A percentile compares a stretch with the other conserved stretches of the same genome.
phyloP scores from a whole-genome alignment of 2,113 vertebrate species.

The Tachysurus vachellii region DNA sequence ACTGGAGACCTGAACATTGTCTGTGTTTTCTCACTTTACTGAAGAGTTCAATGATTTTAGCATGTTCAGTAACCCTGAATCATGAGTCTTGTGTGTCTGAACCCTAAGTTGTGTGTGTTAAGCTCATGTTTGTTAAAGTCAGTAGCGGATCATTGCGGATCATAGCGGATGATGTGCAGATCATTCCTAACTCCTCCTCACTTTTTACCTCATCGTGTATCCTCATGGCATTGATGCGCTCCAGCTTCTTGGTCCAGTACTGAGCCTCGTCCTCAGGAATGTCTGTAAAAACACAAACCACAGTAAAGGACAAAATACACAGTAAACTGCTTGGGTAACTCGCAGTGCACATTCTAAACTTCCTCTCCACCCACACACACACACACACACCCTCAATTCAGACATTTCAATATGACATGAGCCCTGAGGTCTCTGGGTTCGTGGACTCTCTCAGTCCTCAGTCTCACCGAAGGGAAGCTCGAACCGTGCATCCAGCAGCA shows the following conservation, averaged over 20 bases:
- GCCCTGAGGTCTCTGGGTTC: conserved; percentile 6
- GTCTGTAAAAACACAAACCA: conserved; percentile 72
- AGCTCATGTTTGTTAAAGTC: neutral
- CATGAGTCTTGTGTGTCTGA: neutral
- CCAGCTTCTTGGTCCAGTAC: conserved; percentile 93
- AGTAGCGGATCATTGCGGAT: neutral
- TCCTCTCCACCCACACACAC: conserved; percentile 7
- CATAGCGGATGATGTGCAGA: neutral
- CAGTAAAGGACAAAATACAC: neutral
- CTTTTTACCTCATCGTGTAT: conserved; percentile 74
- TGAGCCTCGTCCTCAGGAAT: conserved; percentile 95
- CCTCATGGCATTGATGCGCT: conserved; percentile 84
- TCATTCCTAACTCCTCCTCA: no score
- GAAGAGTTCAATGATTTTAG: neutral
- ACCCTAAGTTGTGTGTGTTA: no score
- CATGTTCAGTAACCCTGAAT: neutral
- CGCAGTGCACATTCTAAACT: neutral
- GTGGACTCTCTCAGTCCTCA: neutral
- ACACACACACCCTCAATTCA: conserved; percentile 49
- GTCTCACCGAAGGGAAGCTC: conserved; percentile 89
- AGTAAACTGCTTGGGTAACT: neutral
- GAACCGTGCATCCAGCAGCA: conserved; percentile 92
- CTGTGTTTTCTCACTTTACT: no score
- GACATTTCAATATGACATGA: conserved; percentile 51
- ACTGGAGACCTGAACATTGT: neutral